A percentile compares a stretch with the other conserved stretches of the same genome.
phyloP scores from a whole-genome alignment of 2,797 vertebrate genomes.

The Apogon talboti region DNA sequence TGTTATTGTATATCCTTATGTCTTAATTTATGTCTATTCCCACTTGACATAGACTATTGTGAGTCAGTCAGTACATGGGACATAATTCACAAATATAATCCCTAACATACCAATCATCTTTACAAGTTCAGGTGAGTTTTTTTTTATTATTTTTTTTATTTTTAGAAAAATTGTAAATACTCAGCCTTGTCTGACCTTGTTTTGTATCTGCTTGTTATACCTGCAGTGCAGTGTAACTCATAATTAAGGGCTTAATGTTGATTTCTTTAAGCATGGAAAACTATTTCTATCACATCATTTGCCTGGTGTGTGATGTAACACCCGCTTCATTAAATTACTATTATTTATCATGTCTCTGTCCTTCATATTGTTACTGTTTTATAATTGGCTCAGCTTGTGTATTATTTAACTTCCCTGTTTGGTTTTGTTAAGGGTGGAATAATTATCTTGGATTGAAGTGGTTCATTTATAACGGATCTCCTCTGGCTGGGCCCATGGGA shows the following conservation, averaged over 20 bases:
- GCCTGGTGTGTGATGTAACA: neutral
- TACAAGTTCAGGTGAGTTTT: no score
- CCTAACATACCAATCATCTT: no score
- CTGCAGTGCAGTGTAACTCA: no score
- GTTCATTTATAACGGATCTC: slow-evolving; percentile 24
- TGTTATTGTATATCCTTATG: no score
- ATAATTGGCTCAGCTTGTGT: neutral
- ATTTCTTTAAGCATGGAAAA: slow-evolving; percentile 2
- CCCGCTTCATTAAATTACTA: neutral
- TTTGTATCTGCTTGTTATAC: no score
- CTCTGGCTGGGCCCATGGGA: slow-evolving; percentile 42
- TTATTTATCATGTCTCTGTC: neutral
- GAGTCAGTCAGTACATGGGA: no score
- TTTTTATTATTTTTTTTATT: no score
- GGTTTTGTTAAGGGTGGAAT: slow-evolving; percentile 3
- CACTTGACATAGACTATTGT: no score
- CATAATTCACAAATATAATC: no score
- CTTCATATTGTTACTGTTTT: slow-evolving; percentile 10
- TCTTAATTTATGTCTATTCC: no score
- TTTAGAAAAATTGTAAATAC: no score
- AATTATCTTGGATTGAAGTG: slow-evolving; percentile 22
- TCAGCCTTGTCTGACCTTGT: no score
- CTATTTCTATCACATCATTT: neutral
- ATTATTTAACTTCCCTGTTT: neutral
- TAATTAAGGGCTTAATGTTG: slow-evolving; percentile 1